phyloP scores from a whole-genome alignment of 2,113 vertebrate genomes.

The Porphyrio hochstetteri region DNA sequence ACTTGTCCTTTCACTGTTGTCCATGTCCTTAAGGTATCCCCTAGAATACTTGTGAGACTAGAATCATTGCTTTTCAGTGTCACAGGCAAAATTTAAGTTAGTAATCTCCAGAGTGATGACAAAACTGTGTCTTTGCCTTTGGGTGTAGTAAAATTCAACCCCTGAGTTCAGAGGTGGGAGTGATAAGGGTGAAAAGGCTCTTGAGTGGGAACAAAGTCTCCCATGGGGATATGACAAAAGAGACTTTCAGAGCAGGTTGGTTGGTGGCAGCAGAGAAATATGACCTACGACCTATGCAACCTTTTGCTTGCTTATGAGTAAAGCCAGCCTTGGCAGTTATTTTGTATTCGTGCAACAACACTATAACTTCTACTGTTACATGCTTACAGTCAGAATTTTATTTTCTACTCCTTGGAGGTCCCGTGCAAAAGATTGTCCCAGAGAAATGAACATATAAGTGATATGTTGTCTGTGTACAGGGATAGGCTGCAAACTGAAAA shows the following conservation, averaged over 20 bases:
- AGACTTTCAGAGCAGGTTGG: not conserved
- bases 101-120: not conserved
- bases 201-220: not conserved
- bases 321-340: not conserved
- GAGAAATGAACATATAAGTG: not conserved
- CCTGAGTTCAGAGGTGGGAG: not conserved
- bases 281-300: not conserved
- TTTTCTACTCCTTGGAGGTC: not conserved
- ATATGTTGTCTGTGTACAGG: not conserved
- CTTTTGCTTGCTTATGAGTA: not conserved
- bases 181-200: not conserved
- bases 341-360: not conserved
- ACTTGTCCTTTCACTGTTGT: not conserved
- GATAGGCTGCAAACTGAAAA: not conserved
- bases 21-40: not conserved
- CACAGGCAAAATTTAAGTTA: not conserved
- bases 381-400: not conserved
- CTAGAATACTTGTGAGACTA: not conserved
- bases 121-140: not conserved
- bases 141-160: not conserved
- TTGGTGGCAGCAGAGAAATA: not conserved
- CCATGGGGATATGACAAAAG: not conserved
- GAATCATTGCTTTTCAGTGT: not conserved
- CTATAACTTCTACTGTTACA: accelerated
- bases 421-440: not conserved